Conservation (phyloP, 2,797 vertebrate genomes). For the Cirrhinus mrigala region DNA sequence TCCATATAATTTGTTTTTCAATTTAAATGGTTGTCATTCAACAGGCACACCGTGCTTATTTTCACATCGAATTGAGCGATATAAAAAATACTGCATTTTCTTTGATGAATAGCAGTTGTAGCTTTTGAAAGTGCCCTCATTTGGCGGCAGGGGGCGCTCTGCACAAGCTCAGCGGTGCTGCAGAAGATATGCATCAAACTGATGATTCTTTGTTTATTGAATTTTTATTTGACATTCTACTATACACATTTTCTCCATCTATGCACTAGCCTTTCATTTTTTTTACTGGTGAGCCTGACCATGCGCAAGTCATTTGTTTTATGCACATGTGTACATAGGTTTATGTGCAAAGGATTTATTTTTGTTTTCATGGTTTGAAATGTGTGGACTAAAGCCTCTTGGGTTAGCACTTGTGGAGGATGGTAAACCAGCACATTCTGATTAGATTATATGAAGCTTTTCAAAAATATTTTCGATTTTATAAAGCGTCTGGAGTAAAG, state of each 20-base stretch:
- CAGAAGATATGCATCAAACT: slow-evolving; percentile 19
- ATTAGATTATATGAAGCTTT: slow-evolving; percentile 40
- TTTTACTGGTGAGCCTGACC: slow-evolving; percentile 27
- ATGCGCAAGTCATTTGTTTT: slow-evolving; percentile 34
- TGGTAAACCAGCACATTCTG: neutral
- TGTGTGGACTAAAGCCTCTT: neutral
- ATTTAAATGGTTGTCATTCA: neutral
- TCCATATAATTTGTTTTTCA: neutral
- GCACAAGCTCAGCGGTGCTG: neutral
- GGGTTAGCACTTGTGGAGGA: neutral
- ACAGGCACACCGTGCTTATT: neutral
- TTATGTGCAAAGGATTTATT: slow-evolving; percentile 6
- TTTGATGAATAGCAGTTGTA: neutral
- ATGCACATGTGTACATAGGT: neutral
- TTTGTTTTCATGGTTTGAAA: slow-evolving; percentile 36
- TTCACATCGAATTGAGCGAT: neutral
- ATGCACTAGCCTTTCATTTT: slow-evolving; percentile 5
- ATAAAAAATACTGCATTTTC: neutral
- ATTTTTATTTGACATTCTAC: slow-evolving; percentile 54
- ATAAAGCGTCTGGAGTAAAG: slow-evolving; percentile 6
- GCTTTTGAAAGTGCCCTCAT: neutral
- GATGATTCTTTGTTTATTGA: slow-evolving; percentile 54
- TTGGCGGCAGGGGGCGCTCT: slow-evolving; percentile 40
- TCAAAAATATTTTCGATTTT: slow-evolving; percentile 34
- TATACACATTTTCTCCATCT: slow-evolving; percentile 27